phyloP scores from a whole-genome alignment of 2,113 vertebrate genomes.

The Pica pica region DNA sequence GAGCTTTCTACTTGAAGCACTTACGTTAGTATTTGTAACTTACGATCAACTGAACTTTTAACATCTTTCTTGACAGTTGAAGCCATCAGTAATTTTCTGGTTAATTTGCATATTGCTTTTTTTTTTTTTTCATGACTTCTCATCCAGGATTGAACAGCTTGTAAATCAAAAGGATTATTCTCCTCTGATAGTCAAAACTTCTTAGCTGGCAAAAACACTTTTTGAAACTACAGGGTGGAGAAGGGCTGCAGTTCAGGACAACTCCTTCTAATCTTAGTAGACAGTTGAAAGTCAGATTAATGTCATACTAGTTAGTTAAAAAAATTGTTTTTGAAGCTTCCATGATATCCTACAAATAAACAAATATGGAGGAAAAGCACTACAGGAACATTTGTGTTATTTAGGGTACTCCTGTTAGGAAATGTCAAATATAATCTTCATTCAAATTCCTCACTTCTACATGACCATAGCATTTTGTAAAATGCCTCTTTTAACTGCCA shows the following conservation, averaged over 20 bases:
- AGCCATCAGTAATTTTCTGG: background rate
- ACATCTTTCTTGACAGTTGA: background rate
- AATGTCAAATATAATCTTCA: background rate
- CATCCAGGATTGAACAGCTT: background rate
- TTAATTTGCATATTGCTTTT: background rate
- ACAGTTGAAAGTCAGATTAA: background rate
- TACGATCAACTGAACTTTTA: background rate
- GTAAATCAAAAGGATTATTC: constrained; percentile 14
- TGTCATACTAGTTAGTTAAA: background rate
- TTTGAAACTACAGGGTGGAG: background rate
- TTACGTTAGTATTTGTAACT: background rate
- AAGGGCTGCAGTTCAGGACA: background rate
- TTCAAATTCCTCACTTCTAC: background rate
- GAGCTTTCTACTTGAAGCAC: background rate
- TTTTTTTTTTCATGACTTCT: background rate
- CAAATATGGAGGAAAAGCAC: background rate
- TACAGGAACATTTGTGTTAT: background rate
- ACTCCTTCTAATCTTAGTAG: background rate
- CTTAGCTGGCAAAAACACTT: background rate
- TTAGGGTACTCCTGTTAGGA: background rate
- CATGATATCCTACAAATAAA: background rate
- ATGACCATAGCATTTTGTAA: background rate
- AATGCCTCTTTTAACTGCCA: background rate
- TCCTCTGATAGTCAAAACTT: background rate
- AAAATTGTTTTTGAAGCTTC: background rate